Percentiles rank a stretch among this genome's conserved stretches.
These are phyloP conservation scores for Erebia ligea DNA, from an alignment of 2,888 invertebrate genomes.

Conservation along the genomic window DNA sequence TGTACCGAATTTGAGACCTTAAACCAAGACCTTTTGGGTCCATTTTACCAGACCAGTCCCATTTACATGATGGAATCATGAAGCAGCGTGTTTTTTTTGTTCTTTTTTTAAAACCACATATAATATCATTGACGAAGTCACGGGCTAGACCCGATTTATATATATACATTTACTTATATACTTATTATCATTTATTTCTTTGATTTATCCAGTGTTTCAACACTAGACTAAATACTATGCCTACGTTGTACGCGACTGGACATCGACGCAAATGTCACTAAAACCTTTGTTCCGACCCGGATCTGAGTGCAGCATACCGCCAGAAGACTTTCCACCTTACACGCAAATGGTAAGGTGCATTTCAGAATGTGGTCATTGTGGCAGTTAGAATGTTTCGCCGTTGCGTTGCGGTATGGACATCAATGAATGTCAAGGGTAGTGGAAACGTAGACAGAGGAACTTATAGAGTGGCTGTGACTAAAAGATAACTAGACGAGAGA, in stretches of 20 bases:
- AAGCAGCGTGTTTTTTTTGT: no score
- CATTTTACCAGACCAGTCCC: no score
- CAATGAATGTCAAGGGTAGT: constrained; percentile 67
- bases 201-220: no score
- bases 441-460: constrained; percentile 7
- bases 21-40: no score
- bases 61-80: no score
- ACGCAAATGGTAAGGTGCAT: not conserved
- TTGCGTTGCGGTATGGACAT: constrained; percentile 36
- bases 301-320: constrained; percentile 25
- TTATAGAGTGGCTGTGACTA: not conserved
- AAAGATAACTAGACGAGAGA: not conserved
- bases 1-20: no score
- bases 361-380: not conserved
- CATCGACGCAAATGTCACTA: constrained; percentile 46
- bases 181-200: no score
- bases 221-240: no score
- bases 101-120: no score
- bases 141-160: no score
- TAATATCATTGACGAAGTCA: no score
- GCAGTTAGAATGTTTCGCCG: constrained; percentile 41
- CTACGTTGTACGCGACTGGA: constrained; percentile 42
- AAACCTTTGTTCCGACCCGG: constrained; percentile 44
- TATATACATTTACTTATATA: no score
- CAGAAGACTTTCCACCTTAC: constrained; percentile 25